These are phyloP conservation scores for Centroberyx gerrardi DNA, from an alignment of 2,797 vertebrate genomes.

Conservation along the genomic window DNA sequence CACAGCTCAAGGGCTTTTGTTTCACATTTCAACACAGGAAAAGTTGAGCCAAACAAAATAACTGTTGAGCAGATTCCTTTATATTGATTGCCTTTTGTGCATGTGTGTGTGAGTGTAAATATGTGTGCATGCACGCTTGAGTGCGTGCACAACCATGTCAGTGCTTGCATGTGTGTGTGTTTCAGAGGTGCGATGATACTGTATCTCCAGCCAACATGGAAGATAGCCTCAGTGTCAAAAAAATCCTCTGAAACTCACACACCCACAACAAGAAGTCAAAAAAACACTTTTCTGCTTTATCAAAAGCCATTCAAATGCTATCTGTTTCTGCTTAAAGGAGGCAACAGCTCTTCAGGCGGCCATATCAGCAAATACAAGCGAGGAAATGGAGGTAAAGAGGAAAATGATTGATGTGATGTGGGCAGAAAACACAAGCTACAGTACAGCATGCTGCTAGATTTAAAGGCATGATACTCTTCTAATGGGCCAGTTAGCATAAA, in stretches of 20 bases:
- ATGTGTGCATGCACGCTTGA: background rate
- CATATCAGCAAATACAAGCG: slow-evolving; percentile 54
- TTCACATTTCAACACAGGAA: slow-evolving; percentile 43
- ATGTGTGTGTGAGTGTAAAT: slow-evolving; percentile 18
- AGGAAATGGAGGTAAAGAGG: slow-evolving; percentile 37
- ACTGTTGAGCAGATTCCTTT: slow-evolving; percentile 37
- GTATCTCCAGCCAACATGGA: slow-evolving; percentile 27
- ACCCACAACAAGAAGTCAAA: slow-evolving; percentile 44
- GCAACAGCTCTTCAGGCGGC: slow-evolving; percentile 41
- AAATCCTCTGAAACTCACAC: slow-evolving; percentile 38
- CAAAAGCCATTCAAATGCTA: slow-evolving; percentile 66
- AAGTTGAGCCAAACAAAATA: slow-evolving; percentile 43
- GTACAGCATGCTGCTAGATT: slow-evolving; percentile 22
- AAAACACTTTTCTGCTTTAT: slow-evolving; percentile 51
- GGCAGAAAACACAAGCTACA: slow-evolving; percentile 42
- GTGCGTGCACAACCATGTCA: background rate
- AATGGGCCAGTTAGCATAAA: slow-evolving; percentile 50
- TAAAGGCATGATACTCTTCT: slow-evolving; percentile 34
- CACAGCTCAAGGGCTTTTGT: slow-evolving; percentile 46
- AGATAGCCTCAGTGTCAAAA: slow-evolving; percentile 26
- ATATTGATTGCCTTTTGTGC: slow-evolving; percentile 21
- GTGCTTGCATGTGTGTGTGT: slow-evolving; percentile 1
- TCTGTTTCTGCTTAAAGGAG: slow-evolving; percentile 58
- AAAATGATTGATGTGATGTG: slow-evolving; percentile 44
- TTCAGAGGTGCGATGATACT: slow-evolving; percentile 9